Percentiles rank a stretch among this genome's conserved stretches.
Conservation (phyloP, 2,797 vertebrate genomes). For the Nasua narica region DNA sequence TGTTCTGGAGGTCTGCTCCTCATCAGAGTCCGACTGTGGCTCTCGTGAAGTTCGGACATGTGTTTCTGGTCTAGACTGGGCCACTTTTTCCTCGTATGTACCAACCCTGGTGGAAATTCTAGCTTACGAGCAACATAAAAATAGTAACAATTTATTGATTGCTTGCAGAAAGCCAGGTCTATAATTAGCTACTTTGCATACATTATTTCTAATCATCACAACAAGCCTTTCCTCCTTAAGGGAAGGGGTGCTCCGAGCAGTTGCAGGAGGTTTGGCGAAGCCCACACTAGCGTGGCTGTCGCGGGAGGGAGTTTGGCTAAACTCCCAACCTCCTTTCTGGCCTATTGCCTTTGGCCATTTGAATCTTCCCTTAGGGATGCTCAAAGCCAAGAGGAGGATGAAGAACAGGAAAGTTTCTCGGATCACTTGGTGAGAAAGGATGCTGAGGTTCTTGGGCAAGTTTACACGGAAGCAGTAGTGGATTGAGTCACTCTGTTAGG, state of each 20-base stretch:
- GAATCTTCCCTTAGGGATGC: background rate
- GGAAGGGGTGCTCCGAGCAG: background rate
- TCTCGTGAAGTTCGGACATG: constrained; percentile 22
- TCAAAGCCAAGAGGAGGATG: background rate
- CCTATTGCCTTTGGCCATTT: background rate
- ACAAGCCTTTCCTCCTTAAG: background rate
- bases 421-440: background rate
- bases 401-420: background rate
- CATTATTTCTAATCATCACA: constrained; percentile 51
- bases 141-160: constrained; percentile 63
- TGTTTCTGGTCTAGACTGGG: constrained; percentile 4
- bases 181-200: constrained; percentile 48
- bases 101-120: background rate
- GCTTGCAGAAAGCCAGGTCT: constrained; percentile 31
- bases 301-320: background rate
- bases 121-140: constrained; percentile 54
- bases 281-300: background rate
- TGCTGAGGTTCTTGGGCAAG: background rate
- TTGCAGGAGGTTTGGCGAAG: background rate
- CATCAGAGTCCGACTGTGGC: background rate
- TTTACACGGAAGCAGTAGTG: background rate
- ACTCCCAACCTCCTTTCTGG: background rate
- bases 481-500: background rate
- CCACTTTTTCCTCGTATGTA: background rate
- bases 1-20: background rate